phyloP scores from a whole-genome alignment of 2,113 vertebrate genomes.

The Reinhardtius hippoglossoides region DNA sequence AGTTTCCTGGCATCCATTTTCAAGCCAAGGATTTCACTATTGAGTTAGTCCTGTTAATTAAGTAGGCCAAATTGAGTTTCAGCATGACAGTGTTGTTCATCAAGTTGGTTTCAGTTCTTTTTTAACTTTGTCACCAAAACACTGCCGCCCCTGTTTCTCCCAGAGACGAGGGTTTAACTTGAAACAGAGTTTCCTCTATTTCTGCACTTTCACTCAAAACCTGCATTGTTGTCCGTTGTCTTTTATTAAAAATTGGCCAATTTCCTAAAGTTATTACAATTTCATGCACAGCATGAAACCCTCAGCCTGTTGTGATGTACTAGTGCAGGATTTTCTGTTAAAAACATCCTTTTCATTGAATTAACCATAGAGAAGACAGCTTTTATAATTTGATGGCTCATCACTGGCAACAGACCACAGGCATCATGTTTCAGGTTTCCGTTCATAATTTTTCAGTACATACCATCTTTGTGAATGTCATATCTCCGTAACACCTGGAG shows the following conservation, averaged over 20 bases:
- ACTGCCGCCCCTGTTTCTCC: neutral
- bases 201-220: conserved; percentile 1
- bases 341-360: too few species aligned
- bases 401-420: too few species aligned
- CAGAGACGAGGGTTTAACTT: neutral
- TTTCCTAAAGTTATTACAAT: too few species aligned
- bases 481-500: too few species aligned
- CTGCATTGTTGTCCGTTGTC: neutral
- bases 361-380: too few species aligned
- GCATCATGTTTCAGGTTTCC: too few species aligned
- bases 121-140: conserved; percentile 2
- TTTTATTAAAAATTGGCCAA: too few species aligned
- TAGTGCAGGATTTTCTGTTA: too few species aligned
- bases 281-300: neutral
- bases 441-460: too few species aligned
- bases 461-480: too few species aligned
- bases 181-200: conserved; percentile 9
- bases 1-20: neutral
- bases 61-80: conserved; percentile 40
- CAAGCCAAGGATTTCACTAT: conserved; percentile 19
- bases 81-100: conserved; percentile 10
- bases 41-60: conserved; percentile 33
- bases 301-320: neutral
- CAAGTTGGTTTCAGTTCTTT: conserved; percentile 24
- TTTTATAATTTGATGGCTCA: too few species aligned